A percentile compares a stretch with the other conserved stretches of the same genome.
These are phyloP conservation scores for Steinernema scapterisci DNA, from an alignment of 2,888 invertebrate genomes.

Conservation along the genomic window DNA sequence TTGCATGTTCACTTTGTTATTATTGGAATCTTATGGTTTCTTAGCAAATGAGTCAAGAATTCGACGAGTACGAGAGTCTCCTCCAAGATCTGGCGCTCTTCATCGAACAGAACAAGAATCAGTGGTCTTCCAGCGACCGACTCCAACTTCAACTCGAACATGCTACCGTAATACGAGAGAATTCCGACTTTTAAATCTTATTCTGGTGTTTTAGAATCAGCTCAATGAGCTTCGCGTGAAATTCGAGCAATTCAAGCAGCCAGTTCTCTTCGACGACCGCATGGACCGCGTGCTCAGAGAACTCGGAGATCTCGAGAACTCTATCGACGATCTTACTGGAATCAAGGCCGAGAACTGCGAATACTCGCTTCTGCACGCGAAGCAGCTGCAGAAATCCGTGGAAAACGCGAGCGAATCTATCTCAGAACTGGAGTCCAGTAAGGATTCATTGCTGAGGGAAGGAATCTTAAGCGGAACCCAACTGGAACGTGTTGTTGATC, in stretches of 20 bases:
- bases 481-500: slow-evolving; percentile 1
- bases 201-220: slow-evolving; percentile 36
- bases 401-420: slow-evolving; percentile 37
- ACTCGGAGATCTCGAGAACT: slow-evolving; percentile 53
- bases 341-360: slow-evolving; percentile 47
- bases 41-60: slow-evolving; percentile 55
- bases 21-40: slow-evolving; percentile 26
- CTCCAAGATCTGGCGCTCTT: slow-evolving; percentile 44
- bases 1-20: slow-evolving; percentile 7
- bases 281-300: slow-evolving; percentile 34
- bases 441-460: slow-evolving; percentile 41
- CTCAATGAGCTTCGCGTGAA: slow-evolving; percentile 42
- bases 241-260: slow-evolving; percentile 56
- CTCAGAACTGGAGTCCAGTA: slow-evolving; percentile 35
- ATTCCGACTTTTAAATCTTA: background rate
- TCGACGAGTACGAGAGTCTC: slow-evolving; percentile 51
- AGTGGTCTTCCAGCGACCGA: slow-evolving; percentile 46
- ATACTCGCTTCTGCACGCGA: slow-evolving; percentile 42
- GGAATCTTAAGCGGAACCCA: slow-evolving; percentile 48
- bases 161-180: slow-evolving; percentile 35
- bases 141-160: slow-evolving; percentile 44
- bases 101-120: slow-evolving; percentile 43
- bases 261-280: slow-evolving; percentile 54
- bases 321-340: slow-evolving; percentile 58
- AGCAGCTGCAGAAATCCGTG: slow-evolving; percentile 37